Evolutionary conservation across 2,797 vertebrate species (phyloP).

Genomic region (Hippopotamyrus pictus): DNA sequence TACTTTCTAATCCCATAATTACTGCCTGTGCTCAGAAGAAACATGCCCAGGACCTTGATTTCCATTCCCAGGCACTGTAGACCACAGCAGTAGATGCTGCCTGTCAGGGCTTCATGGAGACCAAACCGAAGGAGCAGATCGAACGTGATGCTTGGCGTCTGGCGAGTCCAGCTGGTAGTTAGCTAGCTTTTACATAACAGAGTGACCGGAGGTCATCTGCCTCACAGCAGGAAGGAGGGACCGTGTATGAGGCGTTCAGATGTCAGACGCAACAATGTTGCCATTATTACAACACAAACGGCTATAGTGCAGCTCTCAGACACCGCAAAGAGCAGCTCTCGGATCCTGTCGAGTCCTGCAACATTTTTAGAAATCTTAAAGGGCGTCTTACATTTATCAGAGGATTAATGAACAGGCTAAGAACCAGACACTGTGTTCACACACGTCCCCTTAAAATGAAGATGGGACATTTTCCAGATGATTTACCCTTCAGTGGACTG

Average conservation of each 20-base stretch:
- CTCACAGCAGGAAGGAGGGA: slow-evolving; percentile 15
- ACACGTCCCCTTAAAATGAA: neutral
- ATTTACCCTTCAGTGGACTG: neutral
- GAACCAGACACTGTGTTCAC: neutral
- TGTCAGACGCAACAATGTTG: neutral
- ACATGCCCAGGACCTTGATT: neutral
- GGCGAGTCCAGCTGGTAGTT: neutral
- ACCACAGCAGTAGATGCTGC: neutral
- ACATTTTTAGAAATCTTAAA: neutral
- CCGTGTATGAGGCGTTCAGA: slow-evolving; percentile 13
- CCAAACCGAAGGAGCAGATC: neutral
- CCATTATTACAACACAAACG: neutral
- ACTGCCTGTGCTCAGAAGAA: neutral
- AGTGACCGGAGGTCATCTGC: neutral
- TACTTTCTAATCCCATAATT: neutral
- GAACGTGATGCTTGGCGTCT: neutral
- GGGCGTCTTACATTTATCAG: slow-evolving; percentile 15
- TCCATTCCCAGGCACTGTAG: neutral
- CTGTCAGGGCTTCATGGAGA: neutral
- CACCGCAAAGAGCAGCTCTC: neutral
- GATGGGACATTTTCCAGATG: neutral
- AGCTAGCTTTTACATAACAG: neutral
- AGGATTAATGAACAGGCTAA: neutral
- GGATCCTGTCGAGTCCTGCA: neutral
- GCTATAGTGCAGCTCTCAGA: neutral